Evolutionary conservation across 1,140 invertebrate genomes (phyloP), one percentile per base, ranked within the genome.

Genomic region (Brachionus rotundiformis): DNA sequence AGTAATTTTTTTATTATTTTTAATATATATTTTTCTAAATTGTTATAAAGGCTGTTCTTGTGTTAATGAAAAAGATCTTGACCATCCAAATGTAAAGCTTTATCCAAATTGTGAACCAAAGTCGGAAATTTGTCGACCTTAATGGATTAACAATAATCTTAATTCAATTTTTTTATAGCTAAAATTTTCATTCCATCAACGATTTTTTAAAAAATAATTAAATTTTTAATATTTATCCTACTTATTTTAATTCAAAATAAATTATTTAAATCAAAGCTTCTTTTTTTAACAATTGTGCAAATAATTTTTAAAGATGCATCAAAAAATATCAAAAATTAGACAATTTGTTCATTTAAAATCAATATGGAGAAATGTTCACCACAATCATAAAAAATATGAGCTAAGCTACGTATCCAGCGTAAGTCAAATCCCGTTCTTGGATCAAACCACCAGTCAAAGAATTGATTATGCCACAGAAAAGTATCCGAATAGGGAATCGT

Each of bases 401-500:
- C 1, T 25, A 47, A 73, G 68, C 27, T 73, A 73, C 13, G 68
- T 44, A 19, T 73, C 68, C 8, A 73, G 68, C 25, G 5, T 27
- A 7, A 73, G 11, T 44, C 16, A 44, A 7, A 44, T 44, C 5
- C 68, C 68, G 25, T 73, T 73, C 1, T 27, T 73, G 19, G 33
- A 41, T 1, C 19, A 73, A 25, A 73, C 68, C 11, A 73, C 25
- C 0, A 86, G 86, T 47, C 84, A 85, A 79, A 47, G 84, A 81
- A 77, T 87, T 3, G 84, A 85, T 27, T 79, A 84, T 23, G 82
- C 82, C 41, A 83, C 83, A 3, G 86, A 87, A 41, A 82, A 77
- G 23, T 82, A 73, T 44, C 84, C 86, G 1, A 84, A 86, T 76
- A 85, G 84, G 82, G 85, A 86, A 29, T 85, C 85, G 10, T 81